Evolutionary conservation across 2,888 invertebrate species (phyloP).

Genomic region (Ophion costatus): DNA sequence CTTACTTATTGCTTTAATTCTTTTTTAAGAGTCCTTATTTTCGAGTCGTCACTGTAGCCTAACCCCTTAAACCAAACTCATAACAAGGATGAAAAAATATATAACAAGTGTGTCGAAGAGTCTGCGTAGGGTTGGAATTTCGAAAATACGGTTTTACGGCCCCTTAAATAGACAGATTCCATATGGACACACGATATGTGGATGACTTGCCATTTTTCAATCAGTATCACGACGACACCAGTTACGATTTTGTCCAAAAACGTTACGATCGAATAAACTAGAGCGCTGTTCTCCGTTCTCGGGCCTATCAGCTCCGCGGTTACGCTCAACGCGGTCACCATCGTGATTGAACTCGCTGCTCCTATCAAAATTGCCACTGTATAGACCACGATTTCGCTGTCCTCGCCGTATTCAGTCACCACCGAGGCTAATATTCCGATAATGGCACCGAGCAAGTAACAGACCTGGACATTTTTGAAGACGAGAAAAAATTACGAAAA

Average conservation of each 20-base stretch:
- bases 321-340: conserved; percentile 94
- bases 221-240: conserved; percentile 93
- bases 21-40: no score
- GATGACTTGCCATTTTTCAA: conserved; percentile 90
- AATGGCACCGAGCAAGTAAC: conserved; percentile 85
- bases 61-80: no score
- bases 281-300: conserved; percentile 94
- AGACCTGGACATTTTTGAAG: conserved; percentile 79
- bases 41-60: no score
- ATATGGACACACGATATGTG: not conserved
- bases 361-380: conserved; percentile 86
- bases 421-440: conserved; percentile 83
- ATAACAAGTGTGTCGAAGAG: no score
- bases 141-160: no score
- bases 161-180: not conserved
- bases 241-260: conserved; percentile 97
- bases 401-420: conserved; percentile 80
- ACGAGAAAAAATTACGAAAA: not conserved
- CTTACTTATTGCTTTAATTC: no score
- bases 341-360: conserved; percentile 92
- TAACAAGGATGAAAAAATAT: no score
- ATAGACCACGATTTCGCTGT: conserved; percentile 83
- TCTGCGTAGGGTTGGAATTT: no score
- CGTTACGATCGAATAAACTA: conserved; percentile 96
- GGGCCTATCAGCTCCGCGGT: conserved; percentile 95